Base-by-base conservation (phyloP, 2,797 vertebrate species). In the Notamacropus eugenii region DNA sequence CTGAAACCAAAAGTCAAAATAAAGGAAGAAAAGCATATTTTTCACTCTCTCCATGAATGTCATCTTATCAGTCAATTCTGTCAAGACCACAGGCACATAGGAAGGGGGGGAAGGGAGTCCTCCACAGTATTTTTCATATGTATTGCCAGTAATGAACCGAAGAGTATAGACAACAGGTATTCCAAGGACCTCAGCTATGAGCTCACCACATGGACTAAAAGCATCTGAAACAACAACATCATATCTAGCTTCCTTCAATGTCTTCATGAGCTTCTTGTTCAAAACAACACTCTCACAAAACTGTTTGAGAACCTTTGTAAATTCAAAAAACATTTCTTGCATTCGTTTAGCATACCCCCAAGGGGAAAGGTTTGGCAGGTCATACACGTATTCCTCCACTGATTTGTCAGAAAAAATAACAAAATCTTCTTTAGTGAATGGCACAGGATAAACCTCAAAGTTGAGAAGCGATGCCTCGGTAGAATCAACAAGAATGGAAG, bases 111-210 rank as follows among this genome's bases (percentile, higher is more conserved):
- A 92, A 0, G 97, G 97, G 46, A 99, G 95, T 90, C 98, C 97
- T 57, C 98, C 98, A 0, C 98, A 98, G 4, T 97, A 87, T 13
- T 98, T 97, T 96, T 99, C 98, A 8, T 59, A 10, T 1, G 22
- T 24, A 0, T 99, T 98, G 0, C 96, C 99, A 0, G 96, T 93
- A 46, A 96, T 97, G 91, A 98, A 98, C 50, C 97, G 96, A 5
- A 99, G 92, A 74, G 92, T 98, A 74, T 98, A 97, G 11, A 99
- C 94, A 19, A 99, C 98, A 12, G 98, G 98, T 11, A 98, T 94
- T 9, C 34, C 95, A 5, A 99, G 97, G 9, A 98, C 91, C 94
- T 98, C 97, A 90, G 98, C 98, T 93, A 99, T 9, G 0, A 99
- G 98, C 50, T 99, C 98, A 1, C 98, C 98, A 0, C 99, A 98